A percentile compares a stretch with the other conserved stretches of the same genome.
phyloP scores from a whole-genome alignment of 2,113 vertebrate species.

The Mustela nigripes region DNA sequence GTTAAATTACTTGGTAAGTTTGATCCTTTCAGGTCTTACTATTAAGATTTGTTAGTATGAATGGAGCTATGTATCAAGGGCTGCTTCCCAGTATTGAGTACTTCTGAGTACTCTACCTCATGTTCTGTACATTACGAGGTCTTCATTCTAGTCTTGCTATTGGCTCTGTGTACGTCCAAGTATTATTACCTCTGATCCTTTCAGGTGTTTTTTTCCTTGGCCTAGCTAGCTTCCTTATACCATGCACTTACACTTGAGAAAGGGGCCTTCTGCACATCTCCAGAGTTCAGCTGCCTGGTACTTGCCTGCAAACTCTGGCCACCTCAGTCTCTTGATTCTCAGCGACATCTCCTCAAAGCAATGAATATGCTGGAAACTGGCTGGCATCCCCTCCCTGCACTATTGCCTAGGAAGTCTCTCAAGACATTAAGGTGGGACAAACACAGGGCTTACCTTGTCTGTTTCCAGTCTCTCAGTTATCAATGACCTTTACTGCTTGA shows the following conservation, averaged over 20 bases:
- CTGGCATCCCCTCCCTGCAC: background rate
- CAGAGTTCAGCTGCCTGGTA: background rate
- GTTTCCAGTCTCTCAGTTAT: background rate
- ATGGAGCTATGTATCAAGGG: background rate
- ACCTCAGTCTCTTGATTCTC: background rate
- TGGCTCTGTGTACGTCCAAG: background rate
- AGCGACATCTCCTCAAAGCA: slow-evolving; percentile 3
- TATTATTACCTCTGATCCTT: background rate
- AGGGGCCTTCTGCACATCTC: background rate
- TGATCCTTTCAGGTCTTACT: background rate
- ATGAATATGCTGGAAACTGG: background rate
- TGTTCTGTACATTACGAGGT: background rate
- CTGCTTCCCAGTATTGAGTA: background rate
- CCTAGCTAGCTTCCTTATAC: background rate
- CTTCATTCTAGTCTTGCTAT: background rate
- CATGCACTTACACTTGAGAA: background rate
- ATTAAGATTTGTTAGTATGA: background rate
- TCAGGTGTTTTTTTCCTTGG: background rate
- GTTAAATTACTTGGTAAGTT: background rate
- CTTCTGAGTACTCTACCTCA: background rate
- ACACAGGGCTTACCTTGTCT: background rate
- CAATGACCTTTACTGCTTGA: background rate
- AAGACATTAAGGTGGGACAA: background rate
- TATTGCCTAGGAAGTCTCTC: background rate
- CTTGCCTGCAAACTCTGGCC: background rate